Base-by-base conservation (phyloP, 2,888 invertebrate genomes). In the Pandemis corylana region DNA sequence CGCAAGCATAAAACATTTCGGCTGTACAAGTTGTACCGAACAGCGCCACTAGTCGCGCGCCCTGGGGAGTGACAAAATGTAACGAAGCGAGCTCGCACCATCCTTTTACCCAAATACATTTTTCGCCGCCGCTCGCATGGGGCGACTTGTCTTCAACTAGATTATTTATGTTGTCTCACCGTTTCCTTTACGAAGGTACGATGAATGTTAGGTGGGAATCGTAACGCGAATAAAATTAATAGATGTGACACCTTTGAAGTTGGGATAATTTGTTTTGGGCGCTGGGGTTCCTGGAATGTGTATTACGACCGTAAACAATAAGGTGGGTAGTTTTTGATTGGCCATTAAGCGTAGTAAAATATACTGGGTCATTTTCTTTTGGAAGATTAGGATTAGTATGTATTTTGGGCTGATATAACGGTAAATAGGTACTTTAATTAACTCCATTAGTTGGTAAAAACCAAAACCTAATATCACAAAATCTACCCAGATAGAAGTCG, bases 1-100 rank as follows among this genome's bases (percentile, higher is more conserved):
- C 89, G 88, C 83, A 80, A 83, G 85, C 84, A 88, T 93, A 91
- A 92, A 93, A 91, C 90, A 93, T 93, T 73, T 92, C 90, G 92
- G 71, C 42, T 68, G 65, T 75, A 75, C 70, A 67, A 65, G 70
- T 75, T 89, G 90, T 87, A 81, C 80, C 51, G 42, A 44, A 53
- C 80, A 84, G 84, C 82, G 84, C 82, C 82, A 82, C 80, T 85
- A 86, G 84, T 83, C 80, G 83, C 84, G 70, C 84, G 81, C 94
- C 92, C 93, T 67, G 62, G 94, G 90, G 94, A 89, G 83, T 87
- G 81, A 94, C 94, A 93, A 93, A 93, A 92, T 87, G 91, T 93
- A 94, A 94, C 94, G 94, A 94, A 94, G 90, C 90, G 82, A 82
- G 84, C 85, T 86, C 84, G 84, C 81, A 82, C 87, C 88, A 88